phyloP scores from a whole-genome alignment of 2,797 vertebrate species.

The Clarias platycephalus region DNA sequence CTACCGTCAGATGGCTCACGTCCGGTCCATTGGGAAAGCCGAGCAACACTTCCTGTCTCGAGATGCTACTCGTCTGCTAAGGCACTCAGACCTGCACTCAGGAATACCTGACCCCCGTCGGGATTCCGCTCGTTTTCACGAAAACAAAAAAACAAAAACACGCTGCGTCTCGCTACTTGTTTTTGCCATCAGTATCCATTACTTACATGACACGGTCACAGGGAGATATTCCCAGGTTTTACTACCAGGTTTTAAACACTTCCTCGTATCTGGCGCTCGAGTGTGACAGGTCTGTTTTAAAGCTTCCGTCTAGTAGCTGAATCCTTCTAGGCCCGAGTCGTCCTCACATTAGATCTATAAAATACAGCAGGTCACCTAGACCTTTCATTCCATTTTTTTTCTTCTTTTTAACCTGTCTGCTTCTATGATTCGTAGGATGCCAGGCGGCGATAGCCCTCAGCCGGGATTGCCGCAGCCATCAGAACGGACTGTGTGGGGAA shows the following conservation, averaged over 20 bases:
- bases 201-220: conserved; percentile 35
- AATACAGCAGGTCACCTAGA: conserved; percentile 6
- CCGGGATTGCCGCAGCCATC: conserved; percentile 70
- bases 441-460: conserved; percentile 73
- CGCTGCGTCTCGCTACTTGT: conserved; percentile 38
- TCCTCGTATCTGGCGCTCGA: conserved; percentile 47
- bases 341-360: conserved; percentile 45
- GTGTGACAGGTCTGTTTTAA: conserved; percentile 47
- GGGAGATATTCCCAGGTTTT: conserved; percentile 27
- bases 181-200: conserved; percentile 54
- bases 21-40: conserved; percentile 26
- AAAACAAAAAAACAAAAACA: background rate
- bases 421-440: conserved; percentile 65
- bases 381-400: background rate
- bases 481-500: conserved; percentile 73
- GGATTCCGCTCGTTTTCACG: conserved; percentile 46
- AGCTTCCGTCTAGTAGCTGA: conserved; percentile 42
- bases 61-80: conserved; percentile 54
- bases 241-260: conserved; percentile 25
- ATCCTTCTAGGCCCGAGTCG: conserved; percentile 33
- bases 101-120: conserved; percentile 46
- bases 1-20: conserved; percentile 49
- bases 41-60: conserved; percentile 48
- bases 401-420: background rate
- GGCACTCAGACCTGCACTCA: conserved; percentile 46